Base-by-base conservation (phyloP, 2,888 invertebrate genomes). In the Ophion ventricosus region DNA sequence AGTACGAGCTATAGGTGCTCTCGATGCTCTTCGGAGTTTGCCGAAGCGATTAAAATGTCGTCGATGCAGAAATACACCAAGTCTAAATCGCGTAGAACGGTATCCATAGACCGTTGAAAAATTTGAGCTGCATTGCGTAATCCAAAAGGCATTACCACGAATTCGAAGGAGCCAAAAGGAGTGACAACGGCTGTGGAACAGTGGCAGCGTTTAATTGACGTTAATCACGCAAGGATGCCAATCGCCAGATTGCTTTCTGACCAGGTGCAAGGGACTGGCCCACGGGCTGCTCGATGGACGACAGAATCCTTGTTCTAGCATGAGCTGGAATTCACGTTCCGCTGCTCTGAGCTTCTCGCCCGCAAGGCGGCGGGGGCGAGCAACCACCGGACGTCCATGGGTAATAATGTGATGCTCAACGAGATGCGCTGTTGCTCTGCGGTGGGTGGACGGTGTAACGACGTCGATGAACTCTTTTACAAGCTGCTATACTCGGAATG, bases 201-300 rank as follows among this genome's bases (percentile, higher is more conserved):
- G 91, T 91, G 0, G 66, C 35, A 0, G 83, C 64, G 74, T 91
- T 91, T 0, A 91, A 84, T 2, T 63, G 17, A 0, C 91, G 64
- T 63, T 90, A 90, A 49, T 92, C 89, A 0, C 90, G 69, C 91
- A 91, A 0, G 88, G 88, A 1, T 90, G 49, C 88, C 88, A 89
- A 1, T 83, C 70, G 20, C 87, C 87, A 4, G 82, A 59, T 64
- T 86, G 80, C 73, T 91, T 90, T 1, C 78, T 80, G 1, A 87
- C 88, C 67, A 90, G 72, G 73, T 89, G 90, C 69, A 20, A 86
- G 26, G 63, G 63, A 64, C 80, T 87, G 40, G 87, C 78, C 88
- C 87, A 89, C n/a, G 83, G 84, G n/a, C 87, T 88, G n/a, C 59
- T 80, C 0, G 88, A 90, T 0, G 86, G 89, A 5, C 87, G 85